These are phyloP conservation scores for Hippolais icterina DNA, from an alignment of 2,113 vertebrate genomes.

Conservation along the genomic window DNA sequence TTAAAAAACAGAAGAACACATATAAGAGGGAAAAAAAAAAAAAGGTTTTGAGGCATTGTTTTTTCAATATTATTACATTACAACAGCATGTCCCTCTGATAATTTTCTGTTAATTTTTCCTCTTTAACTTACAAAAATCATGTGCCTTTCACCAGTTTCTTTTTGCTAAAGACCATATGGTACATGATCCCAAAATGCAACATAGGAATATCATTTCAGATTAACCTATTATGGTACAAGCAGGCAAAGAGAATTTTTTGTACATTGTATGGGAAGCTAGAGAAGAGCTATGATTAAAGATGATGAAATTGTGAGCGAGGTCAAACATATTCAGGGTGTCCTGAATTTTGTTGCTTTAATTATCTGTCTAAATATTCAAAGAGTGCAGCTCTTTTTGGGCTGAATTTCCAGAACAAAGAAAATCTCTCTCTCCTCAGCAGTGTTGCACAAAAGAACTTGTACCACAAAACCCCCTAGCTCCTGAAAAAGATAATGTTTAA, in stretches of 20 bases:
- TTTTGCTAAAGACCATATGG: background rate
- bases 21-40: background rate
- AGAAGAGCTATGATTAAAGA: background rate
- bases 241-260: background rate
- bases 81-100: background rate
- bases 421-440: background rate
- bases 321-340: background rate
- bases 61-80: background rate
- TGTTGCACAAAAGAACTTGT: background rate
- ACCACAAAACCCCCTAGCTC: background rate
- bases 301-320: background rate
- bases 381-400: background rate
- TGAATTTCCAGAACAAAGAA: background rate
- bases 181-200: background rate
- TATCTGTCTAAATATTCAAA: background rate
- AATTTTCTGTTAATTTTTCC: background rate
- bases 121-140: background rate
- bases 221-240: background rate
- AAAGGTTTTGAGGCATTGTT: background rate
- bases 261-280: background rate
- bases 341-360: constrained; percentile 37
- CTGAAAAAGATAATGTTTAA: background rate
- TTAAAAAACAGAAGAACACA: background rate
- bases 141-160: background rate
- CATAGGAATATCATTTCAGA: background rate